phyloP scores from a whole-genome alignment of 2,888 invertebrate species.

The Brenthis hecate region DNA sequence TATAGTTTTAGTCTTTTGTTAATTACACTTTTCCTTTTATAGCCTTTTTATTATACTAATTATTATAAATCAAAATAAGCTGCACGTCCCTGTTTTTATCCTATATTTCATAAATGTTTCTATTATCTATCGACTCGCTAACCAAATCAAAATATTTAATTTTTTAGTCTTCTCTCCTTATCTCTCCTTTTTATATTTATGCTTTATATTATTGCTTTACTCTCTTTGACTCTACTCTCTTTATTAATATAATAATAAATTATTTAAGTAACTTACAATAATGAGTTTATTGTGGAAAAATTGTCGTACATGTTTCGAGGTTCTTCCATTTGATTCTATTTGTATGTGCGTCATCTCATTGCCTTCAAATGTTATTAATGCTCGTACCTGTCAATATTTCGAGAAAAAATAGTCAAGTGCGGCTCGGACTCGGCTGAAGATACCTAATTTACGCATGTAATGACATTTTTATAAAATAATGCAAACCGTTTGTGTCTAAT shows the following conservation, averaged over 20 bases:
- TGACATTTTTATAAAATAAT: no score
- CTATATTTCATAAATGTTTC: not conserved
- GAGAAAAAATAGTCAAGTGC: not conserved
- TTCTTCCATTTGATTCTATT: conserved; percentile 55
- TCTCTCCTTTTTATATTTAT: no score
- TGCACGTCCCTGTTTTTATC: no score
- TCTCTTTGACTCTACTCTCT: no score
- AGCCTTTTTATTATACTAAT: no score
- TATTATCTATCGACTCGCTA: no score
- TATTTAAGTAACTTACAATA: conserved; percentile 47
- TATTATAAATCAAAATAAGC: no score
- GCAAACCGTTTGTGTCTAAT: no score
- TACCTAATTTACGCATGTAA: not conserved
- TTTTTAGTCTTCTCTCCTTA: no score
- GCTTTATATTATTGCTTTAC: no score
- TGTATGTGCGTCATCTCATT: conserved; percentile 67
- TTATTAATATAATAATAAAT: not conserved
- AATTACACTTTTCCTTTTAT: not conserved
- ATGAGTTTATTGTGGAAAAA: conserved; percentile 57
- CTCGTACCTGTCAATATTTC: conserved; percentile 52
- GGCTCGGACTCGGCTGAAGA: not conserved
- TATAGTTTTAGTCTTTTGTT: conserved; percentile 3
- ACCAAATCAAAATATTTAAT: no score
- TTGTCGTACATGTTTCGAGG: conserved; percentile 57
- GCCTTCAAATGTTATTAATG: conserved; percentile 59